Base-by-base conservation (phyloP, 2,113 vertebrate genomes). In the Psettodes erumei region DNA sequence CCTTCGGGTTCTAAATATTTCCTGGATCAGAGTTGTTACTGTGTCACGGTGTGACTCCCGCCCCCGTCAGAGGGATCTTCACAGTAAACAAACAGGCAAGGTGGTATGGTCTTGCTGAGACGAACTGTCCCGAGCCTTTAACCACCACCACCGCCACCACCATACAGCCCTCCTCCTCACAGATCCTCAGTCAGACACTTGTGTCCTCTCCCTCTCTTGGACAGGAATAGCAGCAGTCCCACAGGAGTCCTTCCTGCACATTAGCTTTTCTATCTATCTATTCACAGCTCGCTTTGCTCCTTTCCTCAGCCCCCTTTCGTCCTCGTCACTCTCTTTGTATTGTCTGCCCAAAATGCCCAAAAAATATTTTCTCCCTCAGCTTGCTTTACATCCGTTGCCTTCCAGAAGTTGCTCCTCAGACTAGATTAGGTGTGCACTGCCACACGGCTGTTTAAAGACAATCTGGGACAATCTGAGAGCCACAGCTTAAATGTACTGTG, bases 161-260 rank as follows among this genome's bases (percentile, higher is more conserved):
- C 62, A 70, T 69, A 59, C 73, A 51, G 4, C 1, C 58, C 65
- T 43, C 51, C 47, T 37, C 67, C 63, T 40, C 67, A 45, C 15
- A 69, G 21, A 66, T 51, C 60, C 78, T 90, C 86, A 89, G 86
- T 89, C 68, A 72, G 30, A 76, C 58, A 65, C 71, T 89, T 91
- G 88, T 90, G 56, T 79, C 32, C 79, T 58, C 33, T 65, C 16
- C 38, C 37, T 64, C 60, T 80, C 40, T 59, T 43, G 66, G 51
- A 73, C 87, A 81, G 78, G 87, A 91, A 89, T 87, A 89, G 88
- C 86, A 81, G 76, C 73, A 85, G 66, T 73, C 66, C 88, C 80
- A 63, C 74, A 80, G 82, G 85, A 87, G 82, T 77, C 81, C n/a
- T 83, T 67, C 47, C 37, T 23, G 4, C 62, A 13, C 43, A 37